Percentiles rank a stretch among this genome's conserved stretches.
Evolutionary conservation across 2,113 vertebrate genomes (phyloP).

Genomic region (Corapipo altera): DNA sequence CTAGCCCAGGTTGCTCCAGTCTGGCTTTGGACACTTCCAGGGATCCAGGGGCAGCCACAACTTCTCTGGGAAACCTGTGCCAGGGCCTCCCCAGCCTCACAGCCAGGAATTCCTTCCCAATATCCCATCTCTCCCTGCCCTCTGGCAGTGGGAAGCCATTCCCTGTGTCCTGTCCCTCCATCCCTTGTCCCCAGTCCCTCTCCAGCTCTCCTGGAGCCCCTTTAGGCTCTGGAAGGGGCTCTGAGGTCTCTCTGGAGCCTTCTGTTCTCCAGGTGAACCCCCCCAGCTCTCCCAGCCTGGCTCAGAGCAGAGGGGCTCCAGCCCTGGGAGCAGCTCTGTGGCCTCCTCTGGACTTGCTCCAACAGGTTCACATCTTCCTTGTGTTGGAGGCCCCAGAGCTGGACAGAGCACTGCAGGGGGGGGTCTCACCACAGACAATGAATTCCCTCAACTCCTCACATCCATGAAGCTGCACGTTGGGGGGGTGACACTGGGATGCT

Average conservation of each 20-base stretch:
- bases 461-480: background rate
- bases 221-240: background rate
- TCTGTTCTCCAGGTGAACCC: background rate
- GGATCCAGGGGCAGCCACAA: background rate
- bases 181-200: background rate
- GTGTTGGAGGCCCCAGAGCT: rapidly evolving
- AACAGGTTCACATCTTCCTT: background rate
- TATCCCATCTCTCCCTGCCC: background rate
- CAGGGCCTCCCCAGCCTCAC: rapidly evolving
- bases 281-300: background rate
- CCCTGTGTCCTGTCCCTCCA: background rate
- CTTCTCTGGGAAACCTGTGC: background rate
- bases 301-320: background rate
- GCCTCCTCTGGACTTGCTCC: background rate
- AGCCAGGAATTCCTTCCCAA: background rate
- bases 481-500: background rate
- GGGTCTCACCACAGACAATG: background rate
- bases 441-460: background rate
- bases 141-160: background rate
- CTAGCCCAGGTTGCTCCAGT: rapidly evolving
- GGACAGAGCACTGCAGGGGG: background rate
- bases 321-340: rapidly evolving
- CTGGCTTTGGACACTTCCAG: background rate
- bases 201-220: background rate
- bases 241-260: background rate